A percentile compares a stretch with the other conserved stretches of the same genome.
Conservation (phyloP, 2,797 vertebrate species). For the Lithobates sylvaticus region DNA sequence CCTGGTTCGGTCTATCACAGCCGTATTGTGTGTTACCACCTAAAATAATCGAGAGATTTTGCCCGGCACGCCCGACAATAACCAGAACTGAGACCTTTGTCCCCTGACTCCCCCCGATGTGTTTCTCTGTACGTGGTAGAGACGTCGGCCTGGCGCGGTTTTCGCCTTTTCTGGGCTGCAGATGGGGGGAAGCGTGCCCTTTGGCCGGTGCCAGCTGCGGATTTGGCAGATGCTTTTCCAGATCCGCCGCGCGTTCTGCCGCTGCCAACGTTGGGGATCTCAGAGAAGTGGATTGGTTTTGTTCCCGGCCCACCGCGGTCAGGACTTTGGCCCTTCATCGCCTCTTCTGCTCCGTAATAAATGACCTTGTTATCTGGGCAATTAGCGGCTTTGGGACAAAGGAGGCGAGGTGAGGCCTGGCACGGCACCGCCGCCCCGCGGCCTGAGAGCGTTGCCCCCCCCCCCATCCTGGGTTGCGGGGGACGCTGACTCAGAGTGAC, state of each 20-base stretch:
- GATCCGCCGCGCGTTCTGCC: neutral
- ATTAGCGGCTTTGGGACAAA: slow-evolving; percentile 28
- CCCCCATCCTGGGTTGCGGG: neutral
- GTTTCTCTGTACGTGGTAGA: too few relatives aligned
- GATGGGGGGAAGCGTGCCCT: neutral
- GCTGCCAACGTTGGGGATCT: neutral
- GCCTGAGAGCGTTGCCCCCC: neutral
- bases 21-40: too few relatives aligned
- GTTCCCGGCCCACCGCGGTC: neutral
- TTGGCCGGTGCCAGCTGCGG: slow-evolving; percentile 3
- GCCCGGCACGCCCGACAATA: too few relatives aligned
- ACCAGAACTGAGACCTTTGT: too few relatives aligned
- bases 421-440: neutral
- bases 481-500: neutral
- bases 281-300: neutral
- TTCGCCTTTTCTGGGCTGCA: neutral
- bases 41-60: too few relatives aligned
- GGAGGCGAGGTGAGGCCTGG: neutral
- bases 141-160: too few relatives aligned
- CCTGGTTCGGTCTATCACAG: too few relatives aligned
- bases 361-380: slow-evolving; percentile 20
- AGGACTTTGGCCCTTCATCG: neutral
- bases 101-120: too few relatives aligned
- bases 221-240: slow-evolving; percentile 15
- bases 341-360: slow-evolving; percentile 10